Base-by-base conservation (phyloP, 2,888 invertebrate genomes). In the Oscheius sp. region DNA sequence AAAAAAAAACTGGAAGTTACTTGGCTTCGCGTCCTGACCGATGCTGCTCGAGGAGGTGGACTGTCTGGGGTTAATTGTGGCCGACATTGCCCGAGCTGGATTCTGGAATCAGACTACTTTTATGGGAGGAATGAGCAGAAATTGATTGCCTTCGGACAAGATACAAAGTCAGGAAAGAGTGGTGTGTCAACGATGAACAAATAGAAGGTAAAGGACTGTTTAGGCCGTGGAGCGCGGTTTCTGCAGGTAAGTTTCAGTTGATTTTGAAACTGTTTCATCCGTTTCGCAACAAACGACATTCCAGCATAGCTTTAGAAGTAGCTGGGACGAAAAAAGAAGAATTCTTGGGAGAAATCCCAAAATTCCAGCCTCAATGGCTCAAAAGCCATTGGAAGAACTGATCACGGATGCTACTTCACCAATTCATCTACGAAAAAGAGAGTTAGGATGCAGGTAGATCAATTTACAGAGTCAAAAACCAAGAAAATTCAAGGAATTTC, bases 21-120 rank as follows among this genome's bases (percentile, higher is more conserved):
- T 70, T 70, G 81, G 81, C 47, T 79, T 79, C 5, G 58, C 77
- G 35, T 77, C 78, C n/a, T 60, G 70, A 42, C 81, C 81, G 65
- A 79, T 79, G 48, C 78, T 79, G 13, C 77, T 72, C 33, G 76
- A 63, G n/a, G 76, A 62, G 10, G 76, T 75, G 35, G 68, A 66
- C 47, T 74, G 57, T 48, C 80, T 76, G 35, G 79, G 78, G 74
- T 82, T 82, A 33, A 82, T 82, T 32, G 77, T 74, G 35, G 82
- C 82, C 48, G 82, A 78, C 82, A 82, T 82, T 65, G 29, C 37
- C 10, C 21, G 35, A 55, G n/a, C 33, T 33, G 53, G 37, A 37
- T 13, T 37, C 42, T 63, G 47, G 10, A 63, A 47, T n/a, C 10
- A 50, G 29, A 63, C 47, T 4, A n/a, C 11, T 47, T 60, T 29